Percentiles rank a stretch among this genome's conserved stretches.
These are phyloP conservation scores for Masticophis lateralis DNA, from an alignment of 2,797 vertebrate species.

Conservation along the genomic window DNA sequence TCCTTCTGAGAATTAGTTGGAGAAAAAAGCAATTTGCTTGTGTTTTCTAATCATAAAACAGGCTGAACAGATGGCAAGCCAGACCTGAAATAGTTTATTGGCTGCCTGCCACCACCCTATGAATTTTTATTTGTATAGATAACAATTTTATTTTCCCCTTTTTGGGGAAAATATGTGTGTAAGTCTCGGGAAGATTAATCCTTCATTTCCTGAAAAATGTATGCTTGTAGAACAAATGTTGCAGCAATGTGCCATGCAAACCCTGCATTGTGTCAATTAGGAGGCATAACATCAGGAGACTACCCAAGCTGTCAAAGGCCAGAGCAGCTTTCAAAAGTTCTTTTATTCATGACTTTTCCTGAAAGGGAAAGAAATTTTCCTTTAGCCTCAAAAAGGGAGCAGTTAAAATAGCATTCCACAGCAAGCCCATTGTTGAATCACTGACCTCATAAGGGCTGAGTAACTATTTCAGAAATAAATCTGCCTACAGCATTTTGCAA, in stretches of 20 bases:
- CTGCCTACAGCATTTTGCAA: constrained; percentile 24
- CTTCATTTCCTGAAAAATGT: constrained; percentile 66
- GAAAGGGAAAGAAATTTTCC: constrained; percentile 13
- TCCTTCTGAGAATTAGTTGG: constrained; percentile 70
- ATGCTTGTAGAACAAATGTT: constrained; percentile 56
- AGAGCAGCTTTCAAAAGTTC: constrained; percentile 40
- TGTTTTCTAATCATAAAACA: constrained; percentile 72
- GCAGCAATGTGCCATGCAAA: constrained; percentile 34
- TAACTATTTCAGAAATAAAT: constrained; percentile 23
- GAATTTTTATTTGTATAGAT: constrained; percentile 76
- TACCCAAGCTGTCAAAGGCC: constrained; percentile 47
- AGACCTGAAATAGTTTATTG: constrained; percentile 73
- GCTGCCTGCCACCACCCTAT: constrained; percentile 71
- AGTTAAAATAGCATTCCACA: constrained; percentile 36
- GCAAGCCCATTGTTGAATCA: constrained; percentile 43
- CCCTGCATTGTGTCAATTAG: constrained; percentile 58
- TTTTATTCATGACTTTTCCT: constrained; percentile 30
- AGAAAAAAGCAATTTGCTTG: constrained; percentile 73
- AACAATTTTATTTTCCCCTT: constrained; percentile 72
- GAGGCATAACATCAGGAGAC: constrained; percentile 50
- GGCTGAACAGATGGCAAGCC: constrained; percentile 75
- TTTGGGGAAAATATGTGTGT: constrained; percentile 67
- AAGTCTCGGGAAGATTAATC: constrained; percentile 66
- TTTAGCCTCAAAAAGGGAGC: constrained; percentile 16
- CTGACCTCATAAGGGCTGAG: constrained; percentile 23